Evolutionary conservation across 1,140 invertebrate species (phyloP).

Genomic region (Pseudomyrmex sp.): DNA sequence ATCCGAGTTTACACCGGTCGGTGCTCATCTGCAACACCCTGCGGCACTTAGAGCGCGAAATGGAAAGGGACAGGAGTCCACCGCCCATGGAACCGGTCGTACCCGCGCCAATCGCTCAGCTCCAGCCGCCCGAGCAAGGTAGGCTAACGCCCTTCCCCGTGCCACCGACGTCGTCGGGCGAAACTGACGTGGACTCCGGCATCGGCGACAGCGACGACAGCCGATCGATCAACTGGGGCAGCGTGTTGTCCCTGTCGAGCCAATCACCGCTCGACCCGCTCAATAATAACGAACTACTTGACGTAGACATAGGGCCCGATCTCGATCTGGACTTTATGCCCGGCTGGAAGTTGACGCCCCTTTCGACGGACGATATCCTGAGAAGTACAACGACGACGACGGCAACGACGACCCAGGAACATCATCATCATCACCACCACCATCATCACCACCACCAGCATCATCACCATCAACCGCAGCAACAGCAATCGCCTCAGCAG

Average conservation of each 20-base stretch:
- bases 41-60: slow-evolving; percentile 95
- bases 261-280: slow-evolving; percentile 93
- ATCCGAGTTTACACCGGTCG: slow-evolving; percentile 95
- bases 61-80: slow-evolving; percentile 90
- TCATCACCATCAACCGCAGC: slow-evolving; percentile 57
- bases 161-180: slow-evolving; percentile 83
- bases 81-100: slow-evolving; percentile 82
- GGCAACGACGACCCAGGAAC: slow-evolving; percentile 65
- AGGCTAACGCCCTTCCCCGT: slow-evolving; percentile 88
- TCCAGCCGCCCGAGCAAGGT: slow-evolving; percentile 85
- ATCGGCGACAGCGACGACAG: slow-evolving; percentile 92
- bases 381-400: slow-evolving; percentile 80
- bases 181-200: slow-evolving; percentile 90
- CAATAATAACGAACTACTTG: slow-evolving; percentile 91
- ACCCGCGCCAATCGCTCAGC: slow-evolving; percentile 82
- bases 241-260: slow-evolving; percentile 93
- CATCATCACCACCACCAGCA: slow-evolving; percentile 68
- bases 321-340: slow-evolving; percentile 87
- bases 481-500: slow-evolving; percentile 51
- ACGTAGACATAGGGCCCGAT: slow-evolving; percentile 86
- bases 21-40: slow-evolving; percentile 98
- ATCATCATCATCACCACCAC: slow-evolving; percentile 71
- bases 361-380: slow-evolving; percentile 89
- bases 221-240: slow-evolving; percentile 95
- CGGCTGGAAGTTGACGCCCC: slow-evolving; percentile 87